Evolutionary conservation across 1,140 invertebrate genomes (phyloP).

Genomic region (Himalopsyche phryganea): DNA sequence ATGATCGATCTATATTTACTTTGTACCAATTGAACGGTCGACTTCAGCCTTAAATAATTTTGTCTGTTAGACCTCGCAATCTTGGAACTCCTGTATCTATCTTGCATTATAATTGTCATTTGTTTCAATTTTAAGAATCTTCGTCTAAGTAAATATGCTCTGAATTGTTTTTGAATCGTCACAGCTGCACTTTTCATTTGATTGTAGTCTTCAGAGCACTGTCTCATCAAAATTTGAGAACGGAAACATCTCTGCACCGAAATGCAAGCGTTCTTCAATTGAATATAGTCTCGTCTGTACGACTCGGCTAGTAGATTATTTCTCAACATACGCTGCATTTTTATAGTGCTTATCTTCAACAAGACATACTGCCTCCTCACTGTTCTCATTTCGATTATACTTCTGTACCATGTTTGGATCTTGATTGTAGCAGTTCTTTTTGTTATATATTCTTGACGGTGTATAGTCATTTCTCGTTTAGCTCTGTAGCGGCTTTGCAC

Average conservation of each 20-base stretch:
- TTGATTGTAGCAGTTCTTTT: constrained; percentile 28
- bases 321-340: constrained; percentile 3
- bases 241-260: constrained; percentile 37
- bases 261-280: constrained; percentile 35
- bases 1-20: constrained; percentile 32
- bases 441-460: constrained; percentile 11
- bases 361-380: constrained; percentile 1
- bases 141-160: constrained; percentile 37
- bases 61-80: constrained; percentile 28
- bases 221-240: constrained; percentile 17
- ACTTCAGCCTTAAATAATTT: constrained; percentile 34
- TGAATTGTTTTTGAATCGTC: constrained; percentile 44
- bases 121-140: constrained; percentile 38
- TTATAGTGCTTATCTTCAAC: not conserved
- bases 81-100: constrained; percentile 31
- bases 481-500: constrained; percentile 8
- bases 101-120: constrained; percentile 21
- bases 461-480: constrained; percentile 3
- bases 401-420: constrained; percentile 26
- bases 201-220: constrained; percentile 38
- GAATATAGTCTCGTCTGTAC: constrained; percentile 32
- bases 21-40: constrained; percentile 35
- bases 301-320: not conserved
- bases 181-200: constrained; percentile 35
- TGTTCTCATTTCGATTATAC: not conserved